Evolutionary conservation across 2,888 invertebrate species (phyloP).

Genomic region (Eupithecia vulgata): DNA sequence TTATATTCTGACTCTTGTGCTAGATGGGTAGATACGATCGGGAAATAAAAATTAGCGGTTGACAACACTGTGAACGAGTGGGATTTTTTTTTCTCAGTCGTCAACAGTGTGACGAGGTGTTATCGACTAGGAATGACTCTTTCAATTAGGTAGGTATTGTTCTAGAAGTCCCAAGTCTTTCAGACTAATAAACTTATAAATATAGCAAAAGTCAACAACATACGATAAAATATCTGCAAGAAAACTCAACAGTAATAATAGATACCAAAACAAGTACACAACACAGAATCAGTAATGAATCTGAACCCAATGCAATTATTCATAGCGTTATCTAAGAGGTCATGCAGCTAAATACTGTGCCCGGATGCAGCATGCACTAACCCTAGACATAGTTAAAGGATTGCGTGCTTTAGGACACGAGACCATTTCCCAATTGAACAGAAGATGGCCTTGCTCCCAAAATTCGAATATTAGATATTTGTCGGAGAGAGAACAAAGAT

Average conservation of each 20-base stretch:
- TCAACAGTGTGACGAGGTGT: too few relatives aligned
- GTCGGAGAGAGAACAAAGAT: background rate
- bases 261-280: background rate
- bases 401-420: conserved; percentile 19
- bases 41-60: too few relatives aligned
- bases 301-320: conserved; percentile 23
- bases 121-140: too few relatives aligned
- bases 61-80: too few relatives aligned
- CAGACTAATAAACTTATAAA: background rate
- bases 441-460: background rate
- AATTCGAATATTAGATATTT: background rate
- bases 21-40: too few relatives aligned
- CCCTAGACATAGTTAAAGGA: conserved; percentile 22
- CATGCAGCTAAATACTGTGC: conserved; percentile 44
- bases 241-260: background rate
- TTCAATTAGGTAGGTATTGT: too few relatives aligned
- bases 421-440: background rate
- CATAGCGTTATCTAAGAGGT: conserved; percentile 38
- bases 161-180: background rate
- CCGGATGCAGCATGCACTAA: conserved; percentile 48
- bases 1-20: too few relatives aligned
- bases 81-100: too few relatives aligned
- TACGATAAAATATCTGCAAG: background rate
- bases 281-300: conserved; percentile 13
- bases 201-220: background rate